Base-by-base conservation (phyloP, 2,888 invertebrate species). In the Saturnia japonica region DNA sequence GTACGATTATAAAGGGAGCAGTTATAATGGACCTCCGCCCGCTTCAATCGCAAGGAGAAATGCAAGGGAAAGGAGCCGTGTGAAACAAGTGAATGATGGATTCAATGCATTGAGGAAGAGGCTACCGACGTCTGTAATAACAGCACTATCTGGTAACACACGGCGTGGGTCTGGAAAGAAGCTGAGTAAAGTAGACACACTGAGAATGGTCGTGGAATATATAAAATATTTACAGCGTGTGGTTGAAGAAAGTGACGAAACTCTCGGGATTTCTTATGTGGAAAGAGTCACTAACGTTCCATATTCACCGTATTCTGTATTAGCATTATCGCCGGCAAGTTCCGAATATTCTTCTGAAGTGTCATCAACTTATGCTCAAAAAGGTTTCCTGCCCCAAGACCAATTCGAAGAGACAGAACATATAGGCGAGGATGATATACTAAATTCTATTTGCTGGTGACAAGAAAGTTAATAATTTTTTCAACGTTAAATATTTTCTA, bases 11-110 rank as follows among this genome's bases (percentile, higher is more conserved):
- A 95, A 95, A 73, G 95, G 95, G 40, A 94, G 94, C 43, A 79
- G 85, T 3, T 88, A 88, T 73, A 84, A 94, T 0, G 95, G 95
- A 64, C 95, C 96, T 78, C 97, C 97, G 81, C 95, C 97, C 70
- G 97, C 97, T 47, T 97, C 98, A 0, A 98, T 98, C 22, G 97
- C 97, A 0, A 94, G 98, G 71, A 95, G 99, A 80, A 99, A 99
- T 89, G 99, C 98, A n/a, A 95, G 99, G 22, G 99, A 99, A 90
- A 95, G 99, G 77, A 99, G 99, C 87, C 96, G 99, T 74, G 99
- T 99, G 73, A 98, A 98, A 91, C 98, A 98, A 95, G 98, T 98
- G 85, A 98, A 98, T 92, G 97, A 98, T 84, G 98, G 98, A 74
- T 98, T 98, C 85, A 97, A 97, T 72, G 97, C 97, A 67, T 91